Evolutionary conservation across 1,140 invertebrate genomes (phyloP).

Genomic region (Pseudomyrmex gracilis): DNA sequence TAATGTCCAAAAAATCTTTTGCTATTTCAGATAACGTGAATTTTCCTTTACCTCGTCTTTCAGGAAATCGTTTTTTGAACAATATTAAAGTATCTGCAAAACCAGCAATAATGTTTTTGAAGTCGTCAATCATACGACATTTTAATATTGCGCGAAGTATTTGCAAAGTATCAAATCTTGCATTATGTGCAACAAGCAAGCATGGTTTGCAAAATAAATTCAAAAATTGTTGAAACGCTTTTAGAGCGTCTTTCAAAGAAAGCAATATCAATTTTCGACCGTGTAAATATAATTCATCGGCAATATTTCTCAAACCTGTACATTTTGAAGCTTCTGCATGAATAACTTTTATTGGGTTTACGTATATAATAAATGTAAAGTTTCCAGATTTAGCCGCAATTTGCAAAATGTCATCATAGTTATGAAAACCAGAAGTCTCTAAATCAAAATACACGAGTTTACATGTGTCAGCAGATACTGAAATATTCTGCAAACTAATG

Average conservation of each 20-base stretch:
- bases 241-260: neutral
- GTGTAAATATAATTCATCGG: neutral
- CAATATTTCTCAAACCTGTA: conserved; percentile 1
- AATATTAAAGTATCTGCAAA: too few species aligned
- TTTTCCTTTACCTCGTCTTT: neutral
- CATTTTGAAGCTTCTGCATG: neutral
- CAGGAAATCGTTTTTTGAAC: too few species aligned
- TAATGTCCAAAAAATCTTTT: neutral
- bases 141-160: too few species aligned
- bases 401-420: conserved; percentile 3
- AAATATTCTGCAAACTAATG: too few species aligned
- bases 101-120: too few species aligned
- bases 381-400: neutral
- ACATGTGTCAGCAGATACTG: neutral
- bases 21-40: conserved; percentile 6
- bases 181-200: neutral
- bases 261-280: neutral
- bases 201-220: neutral
- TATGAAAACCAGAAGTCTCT: neutral
- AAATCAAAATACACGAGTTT: neutral
- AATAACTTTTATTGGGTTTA: neutral
- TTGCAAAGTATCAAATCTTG: too few species aligned
- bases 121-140: too few species aligned
- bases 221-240: neutral
- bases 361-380: neutral